phyloP scores from a whole-genome alignment of 2,888 invertebrate species.

The Callyntrura sp. region DNA sequence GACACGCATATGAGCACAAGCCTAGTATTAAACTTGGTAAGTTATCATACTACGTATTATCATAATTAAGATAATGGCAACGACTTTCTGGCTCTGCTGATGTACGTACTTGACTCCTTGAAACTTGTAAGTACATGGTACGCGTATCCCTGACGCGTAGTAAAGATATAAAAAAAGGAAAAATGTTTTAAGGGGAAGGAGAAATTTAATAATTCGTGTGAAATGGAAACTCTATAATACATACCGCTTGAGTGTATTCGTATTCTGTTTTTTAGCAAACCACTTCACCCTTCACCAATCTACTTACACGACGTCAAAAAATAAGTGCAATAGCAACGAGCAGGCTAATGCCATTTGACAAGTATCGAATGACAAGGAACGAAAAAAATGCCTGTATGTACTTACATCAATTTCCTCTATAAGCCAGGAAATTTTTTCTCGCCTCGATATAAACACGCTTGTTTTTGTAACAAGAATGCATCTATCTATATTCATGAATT shows the following conservation, averaged over 20 bases:
- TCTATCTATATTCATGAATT: background rate
- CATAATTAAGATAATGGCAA: constrained; percentile 75
- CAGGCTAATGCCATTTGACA: constrained; percentile 67
- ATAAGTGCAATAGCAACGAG: constrained; percentile 50
- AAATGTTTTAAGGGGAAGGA: constrained; percentile 26
- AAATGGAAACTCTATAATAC: constrained; percentile 59
- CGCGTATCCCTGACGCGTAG: too few relatives aligned
- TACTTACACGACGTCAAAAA: constrained; percentile 35
- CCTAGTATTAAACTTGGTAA: constrained; percentile 78
- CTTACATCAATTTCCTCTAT: constrained; percentile 28
- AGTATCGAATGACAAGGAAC: constrained; percentile 50
- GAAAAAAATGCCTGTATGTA: background rate
- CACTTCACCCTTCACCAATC: constrained; percentile 59
- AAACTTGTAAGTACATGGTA: background rate
- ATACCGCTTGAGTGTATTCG: background rate
- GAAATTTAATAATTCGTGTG: constrained; percentile 54
- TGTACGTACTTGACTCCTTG: constrained; percentile 16
- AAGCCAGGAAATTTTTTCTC: background rate
- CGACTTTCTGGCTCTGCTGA: background rate
- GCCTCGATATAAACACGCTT: background rate
- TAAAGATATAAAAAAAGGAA: constrained; percentile 23
- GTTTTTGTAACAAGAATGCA: background rate
- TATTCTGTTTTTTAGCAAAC: constrained; percentile 38
- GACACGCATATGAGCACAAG: constrained; percentile 68
- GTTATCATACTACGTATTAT: constrained; percentile 76